Evolutionary conservation across 64 coral and sea anemone species (phyloP), one percentile per base, ranked within the genome.

Genomic region (Platygyra sinensis): DNA sequence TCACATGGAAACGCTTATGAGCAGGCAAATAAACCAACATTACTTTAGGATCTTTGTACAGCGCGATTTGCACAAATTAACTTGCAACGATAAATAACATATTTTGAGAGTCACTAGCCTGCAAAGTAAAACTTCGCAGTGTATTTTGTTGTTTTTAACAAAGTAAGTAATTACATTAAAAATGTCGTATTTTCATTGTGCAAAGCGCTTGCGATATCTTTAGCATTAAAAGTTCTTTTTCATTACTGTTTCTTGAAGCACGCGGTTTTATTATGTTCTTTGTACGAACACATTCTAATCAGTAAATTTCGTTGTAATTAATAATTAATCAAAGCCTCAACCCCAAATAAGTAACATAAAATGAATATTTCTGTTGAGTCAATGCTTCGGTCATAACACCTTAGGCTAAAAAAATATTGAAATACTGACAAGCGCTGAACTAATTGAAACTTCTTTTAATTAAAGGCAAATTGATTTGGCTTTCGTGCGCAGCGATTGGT

Each of bases 221-320:
- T 88, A 89, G 80, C 79, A 87, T 86, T 86, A 93, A 83, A 83
- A 83, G 80, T 83, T 96, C 72, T 55, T 85, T 87, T 78, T 93
- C 80, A 87, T 87, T 96, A 89, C 89, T 72, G 67, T 69, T 38
- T 51, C 60, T 89, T 78, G 75, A 86, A 87, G 80, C 91, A 89
- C 82, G 91, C 82, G 91, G 95, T 90, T 86, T 79, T 74, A 96
- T 88, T 93, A 79, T 90, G 73, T 67, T 57, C 82, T 87, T 97
- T 94, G 91, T 87, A 91, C 62, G 87, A 42, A 78, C 82, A 87
- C 73, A 97, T 97, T 88, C 86, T 97, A 93, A 89, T 97, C 88
- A 97, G 81, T 97, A 91, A 97, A 97, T 90, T 89, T 97, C 65
- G 92, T 74, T 49, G 85, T 94, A 96, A 93, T 96, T 83, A 96